Conservation (phyloP, 2,888 invertebrate genomes). For the Syrista parreyssii region DNA sequence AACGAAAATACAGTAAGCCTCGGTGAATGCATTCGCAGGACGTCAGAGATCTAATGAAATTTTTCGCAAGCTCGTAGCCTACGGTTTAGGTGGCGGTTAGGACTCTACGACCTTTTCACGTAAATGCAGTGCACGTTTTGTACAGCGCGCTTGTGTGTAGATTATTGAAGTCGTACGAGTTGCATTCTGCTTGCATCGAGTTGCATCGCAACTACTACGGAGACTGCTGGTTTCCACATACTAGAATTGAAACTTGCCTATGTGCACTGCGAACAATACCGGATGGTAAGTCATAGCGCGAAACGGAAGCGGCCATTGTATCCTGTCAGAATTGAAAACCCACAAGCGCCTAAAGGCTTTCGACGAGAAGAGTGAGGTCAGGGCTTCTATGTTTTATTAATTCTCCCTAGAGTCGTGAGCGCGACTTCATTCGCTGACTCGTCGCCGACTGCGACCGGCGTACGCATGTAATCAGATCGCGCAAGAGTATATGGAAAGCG, state of each 20-base stretch:
- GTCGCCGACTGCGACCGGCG: background rate
- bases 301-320: background rate
- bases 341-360: background rate
- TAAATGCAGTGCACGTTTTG: background rate
- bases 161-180: background rate
- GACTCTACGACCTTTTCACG: background rate
- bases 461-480: conserved; percentile 3
- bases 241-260: background rate
- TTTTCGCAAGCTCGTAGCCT: background rate
- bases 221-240: background rate
- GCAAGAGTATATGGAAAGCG: background rate
- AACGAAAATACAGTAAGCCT: background rate
- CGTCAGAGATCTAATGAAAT: background rate
- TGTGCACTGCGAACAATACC: background rate
- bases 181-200: background rate
- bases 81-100: background rate
- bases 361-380: background rate
- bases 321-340: background rate
- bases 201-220: background rate
- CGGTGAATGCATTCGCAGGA: background rate
- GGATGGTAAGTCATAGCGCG: background rate
- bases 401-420: background rate
- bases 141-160: background rate
- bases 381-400: background rate
- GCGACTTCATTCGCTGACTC: background rate